These are phyloP conservation scores for Microcebus griseorufus DNA, from an alignment of 2,113 vertebrate genomes.

Conservation along the genomic window DNA sequence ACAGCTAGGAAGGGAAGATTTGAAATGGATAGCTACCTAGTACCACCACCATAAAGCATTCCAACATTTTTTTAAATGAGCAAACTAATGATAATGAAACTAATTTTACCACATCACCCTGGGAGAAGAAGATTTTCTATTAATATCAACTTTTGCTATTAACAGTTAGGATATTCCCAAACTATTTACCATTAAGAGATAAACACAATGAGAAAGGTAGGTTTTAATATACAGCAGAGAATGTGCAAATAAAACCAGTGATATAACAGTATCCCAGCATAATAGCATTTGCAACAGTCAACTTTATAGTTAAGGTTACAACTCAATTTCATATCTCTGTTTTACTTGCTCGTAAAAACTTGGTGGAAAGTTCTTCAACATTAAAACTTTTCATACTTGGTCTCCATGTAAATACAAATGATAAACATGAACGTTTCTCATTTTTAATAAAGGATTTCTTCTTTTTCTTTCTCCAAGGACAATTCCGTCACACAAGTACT, in stretches of 20 bases:
- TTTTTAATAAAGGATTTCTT: constrained; percentile 46
- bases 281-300: constrained; percentile 64
- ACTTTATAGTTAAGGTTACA: constrained; percentile 71
- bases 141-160: constrained; percentile 48
- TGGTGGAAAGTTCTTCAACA: constrained; percentile 61
- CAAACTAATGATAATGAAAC: constrained; percentile 61
- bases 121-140: constrained; percentile 39
- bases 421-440: constrained; percentile 45
- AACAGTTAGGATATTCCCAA: constrained; percentile 58
- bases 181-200: constrained; percentile 69
- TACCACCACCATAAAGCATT: background rate
- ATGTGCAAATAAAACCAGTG: constrained; percentile 66
- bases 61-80: constrained; percentile 51
- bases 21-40: constrained; percentile 13
- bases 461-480: constrained; percentile 24
- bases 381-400: constrained; percentile 67
- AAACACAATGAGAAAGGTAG: constrained; percentile 62
- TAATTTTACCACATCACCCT: constrained; percentile 57
- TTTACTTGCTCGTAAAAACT: constrained; percentile 72
- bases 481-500: background rate
- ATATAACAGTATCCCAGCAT: constrained; percentile 57
- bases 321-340: constrained; percentile 71
- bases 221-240: constrained; percentile 62
- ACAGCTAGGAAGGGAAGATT: constrained; percentile 23
- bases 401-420: constrained; percentile 55